Percentiles rank a stretch among this genome's conserved stretches.
Evolutionary conservation across 2,888 invertebrate genomes (phyloP).

Genomic region (Drosophila limbata): DNA sequence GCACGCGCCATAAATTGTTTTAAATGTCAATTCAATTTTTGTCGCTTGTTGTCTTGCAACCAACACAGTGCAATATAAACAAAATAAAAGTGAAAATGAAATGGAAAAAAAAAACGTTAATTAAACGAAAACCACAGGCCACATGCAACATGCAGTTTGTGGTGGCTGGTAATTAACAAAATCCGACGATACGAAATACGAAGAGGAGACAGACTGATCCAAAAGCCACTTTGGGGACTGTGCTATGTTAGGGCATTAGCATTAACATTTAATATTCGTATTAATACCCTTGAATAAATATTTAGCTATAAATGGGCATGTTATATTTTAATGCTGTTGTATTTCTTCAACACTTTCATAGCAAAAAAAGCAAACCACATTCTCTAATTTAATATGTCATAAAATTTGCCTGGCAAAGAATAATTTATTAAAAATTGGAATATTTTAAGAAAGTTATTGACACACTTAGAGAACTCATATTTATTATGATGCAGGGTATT

Average conservation of each 20-base stretch:
- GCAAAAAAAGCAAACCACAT: not conserved
- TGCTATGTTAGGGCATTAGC: constrained; percentile 56
- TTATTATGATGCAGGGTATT: constrained; percentile 5
- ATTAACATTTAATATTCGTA: constrained; percentile 49
- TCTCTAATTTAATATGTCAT: not conserved
- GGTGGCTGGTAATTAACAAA: constrained; percentile 73
- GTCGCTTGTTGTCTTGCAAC: constrained; percentile 18
- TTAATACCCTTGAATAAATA: constrained; percentile 36
- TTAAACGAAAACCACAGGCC: constrained; percentile 70
- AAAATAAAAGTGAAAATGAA: constrained; percentile 37
- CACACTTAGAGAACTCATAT: not conserved
- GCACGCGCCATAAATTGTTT: constrained; percentile 63
- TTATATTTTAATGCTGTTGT: not conserved
- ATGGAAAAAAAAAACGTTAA: constrained; percentile 62
- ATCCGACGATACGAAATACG: constrained; percentile 38
- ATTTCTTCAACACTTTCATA: not conserved
- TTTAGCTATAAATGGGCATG: not conserved
- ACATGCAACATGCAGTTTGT: constrained; percentile 65
- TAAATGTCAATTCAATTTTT: constrained; percentile 55
- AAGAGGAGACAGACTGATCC: constrained; percentile 20
- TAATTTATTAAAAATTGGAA: too few relatives aligned
- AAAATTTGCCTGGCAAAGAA: too few relatives aligned
- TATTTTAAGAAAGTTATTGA: not conserved
- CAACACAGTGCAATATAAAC: constrained; percentile 25
- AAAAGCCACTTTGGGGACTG: constrained; percentile 61